These are phyloP conservation scores for honey bee (Apis mellifera) DNA, from an alignment of 1,140 invertebrate species.

Conservation along the genomic window Amel_HAv3.1 CM009944.2:5466001-5466500, in stretches of 20 bases:
- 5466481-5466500: slow-evolving; percentile 49
- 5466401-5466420: slow-evolving; percentile 11
- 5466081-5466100: not conserved
- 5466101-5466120: not conserved
- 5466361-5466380: slow-evolving; percentile 47
- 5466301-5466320: no score
- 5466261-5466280: no score
- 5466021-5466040: not conserved
- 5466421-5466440: slow-evolving; percentile 47
- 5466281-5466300: no score
- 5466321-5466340: no score
- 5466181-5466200: not conserved
- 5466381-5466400: not conserved
- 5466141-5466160: slow-evolving; percentile 14
- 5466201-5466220: not conserved
- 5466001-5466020: slow-evolving; percentile 38
- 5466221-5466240: not conserved
- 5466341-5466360: not conserved
- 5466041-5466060: slow-evolving; percentile 22
- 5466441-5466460: slow-evolving; percentile 23
- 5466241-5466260: no score
- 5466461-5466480: slow-evolving; percentile 59
- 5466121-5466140: not conserved
- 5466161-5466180: not conserved
- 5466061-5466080: not conserved